Percentiles rank a stretch among this genome's conserved stretches.
Evolutionary conservation across 2,113 vertebrate species (phyloP).

Genomic region (Xerus inauris): DNA sequence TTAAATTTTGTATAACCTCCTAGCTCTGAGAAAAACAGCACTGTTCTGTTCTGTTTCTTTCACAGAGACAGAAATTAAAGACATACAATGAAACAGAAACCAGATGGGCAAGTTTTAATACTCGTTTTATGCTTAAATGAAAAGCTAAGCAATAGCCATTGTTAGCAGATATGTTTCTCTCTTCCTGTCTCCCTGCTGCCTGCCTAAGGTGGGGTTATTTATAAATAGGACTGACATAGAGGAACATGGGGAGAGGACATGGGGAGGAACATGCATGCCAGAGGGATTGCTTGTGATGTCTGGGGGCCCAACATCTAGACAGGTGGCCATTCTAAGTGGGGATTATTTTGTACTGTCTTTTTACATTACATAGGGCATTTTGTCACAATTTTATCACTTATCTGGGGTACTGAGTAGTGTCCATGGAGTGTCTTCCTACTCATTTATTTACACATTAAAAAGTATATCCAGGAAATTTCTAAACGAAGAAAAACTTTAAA

Average conservation of each 20-base stretch:
- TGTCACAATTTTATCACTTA: constrained; percentile 8
- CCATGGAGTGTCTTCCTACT: not conserved
- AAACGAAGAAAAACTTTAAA: not conserved
- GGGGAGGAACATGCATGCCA: not conserved
- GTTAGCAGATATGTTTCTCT: not conserved
- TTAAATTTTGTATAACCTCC: not conserved
- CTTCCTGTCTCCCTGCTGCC: not conserved
- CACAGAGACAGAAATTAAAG: not conserved
- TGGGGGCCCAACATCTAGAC: not conserved
- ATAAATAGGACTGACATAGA: not conserved
- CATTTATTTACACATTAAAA: constrained; percentile 33
- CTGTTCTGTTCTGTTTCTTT: not conserved
- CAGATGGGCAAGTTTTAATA: not conserved
- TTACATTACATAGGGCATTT: not conserved
- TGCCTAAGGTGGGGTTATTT: not conserved
- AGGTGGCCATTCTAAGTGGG: not conserved
- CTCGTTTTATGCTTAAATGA: constrained; percentile 18
- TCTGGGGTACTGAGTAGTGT: not conserved
- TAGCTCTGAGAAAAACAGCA: not conserved
- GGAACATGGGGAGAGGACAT: not conserved
- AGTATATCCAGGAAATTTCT: not conserved
- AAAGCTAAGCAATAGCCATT: not conserved
- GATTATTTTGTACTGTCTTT: not conserved
- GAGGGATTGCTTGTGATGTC: not conserved
- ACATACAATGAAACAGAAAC: not conserved